Base-by-base conservation (phyloP, 2,888 invertebrate genomes). In the Andrena flavipes region DNA sequence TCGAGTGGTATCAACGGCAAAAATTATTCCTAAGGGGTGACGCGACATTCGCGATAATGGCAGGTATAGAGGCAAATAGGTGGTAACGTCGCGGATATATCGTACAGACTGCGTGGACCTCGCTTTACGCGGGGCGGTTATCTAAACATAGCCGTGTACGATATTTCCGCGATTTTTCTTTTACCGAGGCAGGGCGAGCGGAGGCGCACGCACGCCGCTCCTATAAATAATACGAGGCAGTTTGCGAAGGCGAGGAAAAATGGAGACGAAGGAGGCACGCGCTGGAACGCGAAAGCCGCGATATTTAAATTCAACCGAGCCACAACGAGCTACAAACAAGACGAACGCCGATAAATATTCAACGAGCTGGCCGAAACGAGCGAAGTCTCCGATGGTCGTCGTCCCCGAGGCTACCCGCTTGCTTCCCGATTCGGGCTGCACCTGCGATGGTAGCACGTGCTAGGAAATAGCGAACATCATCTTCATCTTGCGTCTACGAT, bases 301-400 rank as follows among this genome's bases (percentile, higher is more conserved):
- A 82, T 88, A 88, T 89, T 89, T 89, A 88, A 88, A 89, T 89
- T 87, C 82, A 77, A 84, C 74, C 84, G 80, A 79, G 80, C 75
- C 83, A 54, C 82, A 84, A 84, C 86, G 77, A 83, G 83, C 76
- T 86, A 87, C 86, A 82, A 87, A 89, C 88, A 80, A 88, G 88
- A 84, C 76, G 84, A 80, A 76, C 69, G 80, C 62, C 83, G 88
- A 88, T 88, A 88, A 88, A 88, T 88, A 88, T 88, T 88, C 88
- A 88, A 85, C 86, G 87, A 64, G 78, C 76, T 76, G 35, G 60
- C 81, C 84, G 78, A 84, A 87, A 86, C 75, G 78, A 83, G 56
- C 56, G 10, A 56, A 56, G 23, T 70, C 73, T 76, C 76, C 64
- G 69, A 71, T 49, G 68, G 42, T 59, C 84, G 69, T 63, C 74